Evolutionary conservation across 2,113 vertebrate species (phyloP), one percentile per base, ranked within the genome.

Genomic region (Riparia riparia): DNA sequence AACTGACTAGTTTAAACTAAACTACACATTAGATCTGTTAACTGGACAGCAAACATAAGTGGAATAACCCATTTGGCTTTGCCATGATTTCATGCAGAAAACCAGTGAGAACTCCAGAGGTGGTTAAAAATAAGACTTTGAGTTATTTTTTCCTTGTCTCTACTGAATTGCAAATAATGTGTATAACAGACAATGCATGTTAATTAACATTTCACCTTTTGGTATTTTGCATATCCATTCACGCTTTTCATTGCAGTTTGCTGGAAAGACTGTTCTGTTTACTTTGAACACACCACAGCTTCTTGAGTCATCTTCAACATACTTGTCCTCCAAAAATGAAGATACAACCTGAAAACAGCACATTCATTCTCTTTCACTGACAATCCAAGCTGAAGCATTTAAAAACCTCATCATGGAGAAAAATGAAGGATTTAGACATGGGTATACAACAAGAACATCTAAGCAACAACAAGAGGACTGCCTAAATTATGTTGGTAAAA

Each of bases 181-280:
- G 5, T 65, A 13, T 45, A 93, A 68, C 1, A 74, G 17, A 51
- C 7, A 53, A 12, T 2, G 7, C 9, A 66, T 2, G 21, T 29
- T 53, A 78, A 76, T 37, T 24, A 68, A 84, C 42, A 64, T 64
- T 69, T 97, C 91, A 99, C 99, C 99, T 99, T 98, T 98, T 73
- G 98, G 97, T 79, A 99, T 97, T 96, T 99, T 99, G 97, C 99
- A 99, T 96, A 99, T 98, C 99, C 99, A 99, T 97, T 99, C 99
- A 5, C 97, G 98, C 86, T 98, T 98, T 94, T 97, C 95, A 61
- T 96, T 98, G 92, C 99, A 99, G n/a, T 97, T 97, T 32, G 98
- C 98, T 9, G 99, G 98, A 42, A 97, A 95, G 70, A 99, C 68
- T 1, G 96, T 94, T 94, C 97, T 98, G 79, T 98, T 98, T 72